phyloP scores from a whole-genome alignment of 1,140 invertebrate species.

The Colletes gigas region DNA sequence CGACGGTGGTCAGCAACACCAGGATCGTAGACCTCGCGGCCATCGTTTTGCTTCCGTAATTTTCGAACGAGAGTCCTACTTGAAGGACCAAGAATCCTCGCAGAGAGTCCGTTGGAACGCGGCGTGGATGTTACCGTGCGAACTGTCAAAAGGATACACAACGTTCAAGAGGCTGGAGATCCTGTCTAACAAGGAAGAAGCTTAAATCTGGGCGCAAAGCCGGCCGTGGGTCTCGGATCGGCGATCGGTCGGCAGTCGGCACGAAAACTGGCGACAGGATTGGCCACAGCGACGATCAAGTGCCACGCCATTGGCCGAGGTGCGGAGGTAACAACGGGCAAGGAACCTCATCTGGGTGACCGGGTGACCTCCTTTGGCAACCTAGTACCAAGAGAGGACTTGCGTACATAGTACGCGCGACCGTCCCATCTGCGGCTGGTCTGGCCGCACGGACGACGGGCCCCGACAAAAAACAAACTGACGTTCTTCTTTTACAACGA shows the following conservation, averaged over 20 bases:
- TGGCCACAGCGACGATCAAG: slow-evolving; percentile 71
- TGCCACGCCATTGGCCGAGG: slow-evolving; percentile 58
- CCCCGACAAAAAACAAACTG: slow-evolving; percentile 13
- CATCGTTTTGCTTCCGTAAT: slow-evolving; percentile 49
- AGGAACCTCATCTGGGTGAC: slow-evolving; percentile 80
- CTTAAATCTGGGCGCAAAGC: slow-evolving; percentile 76
- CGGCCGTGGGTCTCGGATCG: slow-evolving; percentile 70
- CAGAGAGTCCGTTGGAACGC: slow-evolving; percentile 26
- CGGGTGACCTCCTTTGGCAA: slow-evolving; percentile 76
- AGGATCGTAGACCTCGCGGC: slow-evolving; percentile 63
- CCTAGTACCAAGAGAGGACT: slow-evolving; percentile 49
- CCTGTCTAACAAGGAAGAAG: slow-evolving; percentile 74
- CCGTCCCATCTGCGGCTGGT: slow-evolving; percentile 22
- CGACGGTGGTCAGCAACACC: slow-evolving; percentile 64
- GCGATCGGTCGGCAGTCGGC: slow-evolving; percentile 60
- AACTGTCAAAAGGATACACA: slow-evolving; percentile 47
- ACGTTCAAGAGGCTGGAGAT: slow-evolving; percentile 60
- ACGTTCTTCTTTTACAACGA: slow-evolving; percentile 20
- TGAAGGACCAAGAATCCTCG: slow-evolving; percentile 15
- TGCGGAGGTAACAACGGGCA: slow-evolving; percentile 67
- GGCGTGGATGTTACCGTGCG: slow-evolving; percentile 19
- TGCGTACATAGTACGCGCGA: slow-evolving; percentile 3
- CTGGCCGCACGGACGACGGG: background rate
- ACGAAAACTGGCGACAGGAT: slow-evolving; percentile 72
- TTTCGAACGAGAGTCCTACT: background rate